Percentiles rank a stretch among this genome's conserved stretches.
Evolutionary conservation across 2,888 invertebrate species (phyloP).

Genomic region (Junonia oenone): DNA sequence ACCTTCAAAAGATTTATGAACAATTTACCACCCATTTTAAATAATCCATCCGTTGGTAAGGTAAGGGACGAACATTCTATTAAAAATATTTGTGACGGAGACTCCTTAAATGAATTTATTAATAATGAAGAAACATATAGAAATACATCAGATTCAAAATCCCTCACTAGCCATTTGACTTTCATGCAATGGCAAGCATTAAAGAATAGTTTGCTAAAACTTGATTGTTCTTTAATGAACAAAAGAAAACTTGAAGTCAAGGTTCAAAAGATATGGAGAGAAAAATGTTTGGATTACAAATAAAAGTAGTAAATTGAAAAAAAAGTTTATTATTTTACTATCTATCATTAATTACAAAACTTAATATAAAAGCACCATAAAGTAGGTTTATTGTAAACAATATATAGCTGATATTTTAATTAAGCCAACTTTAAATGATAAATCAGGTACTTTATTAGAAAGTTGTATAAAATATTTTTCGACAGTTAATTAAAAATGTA

Average conservation of each 20-base stretch:
- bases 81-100: conserved; percentile 45
- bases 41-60: conserved; percentile 14
- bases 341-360: conserved; percentile 35
- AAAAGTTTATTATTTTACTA: conserved; percentile 32
- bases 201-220: conserved; percentile 52
- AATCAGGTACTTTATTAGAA: conserved; percentile 47
- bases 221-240: conserved; percentile 42
- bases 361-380: conserved; percentile 53
- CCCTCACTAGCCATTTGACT: conserved; percentile 63
- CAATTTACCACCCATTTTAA: conserved; percentile 21
- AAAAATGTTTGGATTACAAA: conserved; percentile 62
- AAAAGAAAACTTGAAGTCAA: conserved; percentile 59
- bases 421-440: conserved; percentile 34
- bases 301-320: conserved; percentile 43
- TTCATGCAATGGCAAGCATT: conserved; percentile 79
- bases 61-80: conserved; percentile 39
- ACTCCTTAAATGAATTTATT: conserved; percentile 50
- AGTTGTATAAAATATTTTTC: conserved; percentile 2
- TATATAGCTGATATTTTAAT: conserved; percentile 20
- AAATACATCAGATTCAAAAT: conserved; percentile 44
- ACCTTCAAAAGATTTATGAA: conserved; percentile 38
- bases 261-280: conserved; percentile 61
- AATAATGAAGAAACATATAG: conserved; percentile 54
- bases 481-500: not conserved
- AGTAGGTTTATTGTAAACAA: conserved; percentile 38